Evolutionary conservation across 2,888 invertebrate species (phyloP), one percentile per base, ranked within the genome.

Genomic region (Lordiphosa fenestrarum): DNA sequence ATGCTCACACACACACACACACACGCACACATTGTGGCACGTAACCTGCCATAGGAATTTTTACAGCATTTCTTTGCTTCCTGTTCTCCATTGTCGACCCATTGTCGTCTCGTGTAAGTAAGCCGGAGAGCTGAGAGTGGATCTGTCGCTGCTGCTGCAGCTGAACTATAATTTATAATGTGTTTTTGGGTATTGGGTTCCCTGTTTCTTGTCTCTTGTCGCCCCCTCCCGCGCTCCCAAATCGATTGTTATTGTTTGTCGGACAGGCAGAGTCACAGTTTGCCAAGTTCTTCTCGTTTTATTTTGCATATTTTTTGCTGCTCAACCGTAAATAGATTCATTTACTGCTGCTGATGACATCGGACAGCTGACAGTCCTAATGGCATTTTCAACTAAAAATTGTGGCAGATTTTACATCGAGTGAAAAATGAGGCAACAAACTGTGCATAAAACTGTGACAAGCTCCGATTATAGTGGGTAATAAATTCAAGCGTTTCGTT

Each of bases 141-240:
- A 25, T 25, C 39, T 23, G 55, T 52, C 37, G 42, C 33, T 36
- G 39, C 33, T 36, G 39, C 66, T 53, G 55, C 66, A 66, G 68
- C 65, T 72, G 59, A 63, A 75, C 83, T 72, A 78, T 77, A 72
- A 78, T 80, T 77, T 82, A 77, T 77, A 78, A 77, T 78, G 69
- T 69, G 64, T 82, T 78, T 71, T 59, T 61, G 53, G 44, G 33
- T 47, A 58, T 48, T 56, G 48, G 40, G 33, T 48, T 39, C 2
- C 48, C 10, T 3, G 9, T 6, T 2, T 39, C 3, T 30, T 46
- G 19, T 9, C n/a, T 46, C 9, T n/a, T 25, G 15, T 15, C 2
- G 15, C 15, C 15, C 15, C 15, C 15, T 15, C 15, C 15, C 15
- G 15, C 15, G n/a, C 38, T 37, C 12, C 23, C 13, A 15, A 44